Evolutionary conservation across 2,113 vertebrate genomes (phyloP).

Genomic region (Callaeas wilsoni): DNA sequence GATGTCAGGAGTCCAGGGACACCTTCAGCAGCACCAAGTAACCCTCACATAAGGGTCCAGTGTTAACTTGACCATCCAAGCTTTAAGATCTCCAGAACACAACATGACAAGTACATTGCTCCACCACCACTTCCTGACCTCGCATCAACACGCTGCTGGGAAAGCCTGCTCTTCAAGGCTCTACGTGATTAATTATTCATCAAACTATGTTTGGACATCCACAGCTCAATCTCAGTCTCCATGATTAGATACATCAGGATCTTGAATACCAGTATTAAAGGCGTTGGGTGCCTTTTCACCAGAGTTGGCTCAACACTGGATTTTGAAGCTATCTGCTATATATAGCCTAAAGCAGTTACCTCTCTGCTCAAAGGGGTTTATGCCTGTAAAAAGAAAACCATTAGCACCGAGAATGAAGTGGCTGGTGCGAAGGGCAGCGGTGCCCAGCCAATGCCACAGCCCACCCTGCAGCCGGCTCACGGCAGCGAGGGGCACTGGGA

Average conservation of each 20-base stretch:
- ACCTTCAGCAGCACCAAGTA: background rate
- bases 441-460: background rate
- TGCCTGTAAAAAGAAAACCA: background rate
- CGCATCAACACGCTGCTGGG: background rate
- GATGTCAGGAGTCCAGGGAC: background rate
- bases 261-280: background rate
- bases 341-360: background rate
- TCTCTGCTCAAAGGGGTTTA: background rate
- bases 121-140: background rate
- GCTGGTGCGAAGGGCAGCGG: background rate
- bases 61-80: background rate
- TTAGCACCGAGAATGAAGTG: background rate
- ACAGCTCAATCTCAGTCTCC: background rate
- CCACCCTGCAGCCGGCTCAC: background rate
- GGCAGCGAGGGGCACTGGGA: background rate
- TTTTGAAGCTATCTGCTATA: background rate
- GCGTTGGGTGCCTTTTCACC: background rate
- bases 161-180: background rate
- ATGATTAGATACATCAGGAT: background rate
- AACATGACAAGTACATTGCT: background rate
- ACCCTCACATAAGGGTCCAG: background rate
- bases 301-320: background rate
- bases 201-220: background rate
- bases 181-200: conserved; percentile 21
- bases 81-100: background rate